Conservation (phyloP, 2,888 invertebrate species). For the Eueremaeus valkanovi region DNA sequence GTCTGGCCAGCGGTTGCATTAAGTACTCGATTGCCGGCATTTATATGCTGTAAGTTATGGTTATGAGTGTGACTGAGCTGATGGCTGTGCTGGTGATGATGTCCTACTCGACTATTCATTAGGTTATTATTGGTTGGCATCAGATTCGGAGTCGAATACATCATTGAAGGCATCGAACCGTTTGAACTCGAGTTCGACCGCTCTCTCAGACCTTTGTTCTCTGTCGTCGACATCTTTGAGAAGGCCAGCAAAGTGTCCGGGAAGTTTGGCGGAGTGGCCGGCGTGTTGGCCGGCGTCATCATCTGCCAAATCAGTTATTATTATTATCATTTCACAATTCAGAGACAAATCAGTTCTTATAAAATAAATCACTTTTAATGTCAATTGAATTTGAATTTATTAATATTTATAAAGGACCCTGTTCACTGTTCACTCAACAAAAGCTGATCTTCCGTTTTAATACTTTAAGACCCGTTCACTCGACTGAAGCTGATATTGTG, state of each 20-base stretch:
- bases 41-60: conserved; percentile 12
- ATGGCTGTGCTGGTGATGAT: conserved; percentile 6
- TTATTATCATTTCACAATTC: too few relatives aligned
- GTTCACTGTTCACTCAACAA: too few relatives aligned
- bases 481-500: too few relatives aligned
- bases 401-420: too few relatives aligned
- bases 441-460: too few relatives aligned
- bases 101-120: conserved; percentile 18
- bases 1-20: conserved; percentile 29
- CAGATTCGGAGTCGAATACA: neutral
- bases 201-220: conserved; percentile 27
- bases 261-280: conserved; percentile 89
- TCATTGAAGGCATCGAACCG: neutral
- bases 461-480: too few relatives aligned
- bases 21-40: conserved; percentile 28
- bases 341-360: too few relatives aligned
- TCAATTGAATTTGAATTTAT: too few relatives aligned
- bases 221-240: conserved; percentile 62
- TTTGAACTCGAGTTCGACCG: conserved; percentile 21
- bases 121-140: conserved; percentile 23
- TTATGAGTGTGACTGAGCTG: neutral
- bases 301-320: too few relatives aligned
- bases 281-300: conserved; percentile 89
- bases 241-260: conserved; percentile 84
- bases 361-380: too few relatives aligned